Conservation (phyloP, 2,888 invertebrate genomes). For the Pharmacophagus antenor region DNA sequence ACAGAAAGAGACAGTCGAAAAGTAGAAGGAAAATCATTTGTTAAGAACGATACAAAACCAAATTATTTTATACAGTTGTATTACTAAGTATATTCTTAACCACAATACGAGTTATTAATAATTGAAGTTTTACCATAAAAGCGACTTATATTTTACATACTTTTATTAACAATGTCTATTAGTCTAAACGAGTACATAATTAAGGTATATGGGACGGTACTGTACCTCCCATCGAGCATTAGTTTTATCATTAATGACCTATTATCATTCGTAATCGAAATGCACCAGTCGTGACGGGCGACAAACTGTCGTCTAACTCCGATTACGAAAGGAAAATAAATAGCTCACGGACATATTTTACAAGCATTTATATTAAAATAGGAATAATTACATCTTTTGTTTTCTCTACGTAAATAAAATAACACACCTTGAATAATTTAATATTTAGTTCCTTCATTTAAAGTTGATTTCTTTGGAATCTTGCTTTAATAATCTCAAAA, state of each 20-base stretch:
- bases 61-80: too few species aligned
- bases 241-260: conserved; percentile 4
- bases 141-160: too few species aligned
- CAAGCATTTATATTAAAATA: too few species aligned
- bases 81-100: too few species aligned
- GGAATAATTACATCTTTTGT: too few species aligned
- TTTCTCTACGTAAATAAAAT: neutral
- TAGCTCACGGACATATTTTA: too few species aligned
- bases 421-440: neutral
- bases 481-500: neutral
- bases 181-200: neutral
- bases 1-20: too few species aligned
- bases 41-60: too few species aligned
- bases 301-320: neutral
- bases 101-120: too few species aligned
- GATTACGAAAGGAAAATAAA: too few species aligned
- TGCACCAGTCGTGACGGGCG: neutral
- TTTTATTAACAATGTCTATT: neutral
- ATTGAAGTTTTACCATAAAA: too few species aligned
- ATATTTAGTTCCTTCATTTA: neutral
- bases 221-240: neutral
- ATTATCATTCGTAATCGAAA: conserved; percentile 7
- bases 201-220: neutral
- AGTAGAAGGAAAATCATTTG: too few species aligned
- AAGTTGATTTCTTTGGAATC: neutral